Evolutionary conservation across 2,888 invertebrate species (phyloP).

Genomic region (Nemotelus pantherinus): DNA sequence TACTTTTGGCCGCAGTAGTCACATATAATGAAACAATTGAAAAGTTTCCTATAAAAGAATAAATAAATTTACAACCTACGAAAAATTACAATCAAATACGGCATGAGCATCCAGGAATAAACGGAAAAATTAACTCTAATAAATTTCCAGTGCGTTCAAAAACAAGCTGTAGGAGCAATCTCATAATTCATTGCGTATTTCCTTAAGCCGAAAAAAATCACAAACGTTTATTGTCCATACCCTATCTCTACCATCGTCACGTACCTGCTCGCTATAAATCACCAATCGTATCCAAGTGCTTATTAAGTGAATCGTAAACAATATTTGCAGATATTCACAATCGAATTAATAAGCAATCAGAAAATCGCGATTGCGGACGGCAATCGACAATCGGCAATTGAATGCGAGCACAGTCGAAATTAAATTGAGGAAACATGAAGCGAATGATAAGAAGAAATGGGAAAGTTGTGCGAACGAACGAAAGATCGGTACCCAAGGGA

Average conservation of each 20-base stretch:
- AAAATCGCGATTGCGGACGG: slow-evolving; percentile 22
- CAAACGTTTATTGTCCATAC: neutral
- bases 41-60: no score
- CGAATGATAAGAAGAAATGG: slow-evolving; percentile 43
- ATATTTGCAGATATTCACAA: slow-evolving; percentile 35
- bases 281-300: slow-evolving; percentile 17
- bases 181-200: no score
- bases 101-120: no score
- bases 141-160: no score
- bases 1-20: no score
- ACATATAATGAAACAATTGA: no score
- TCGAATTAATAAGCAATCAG: slow-evolving; percentile 35
- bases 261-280: slow-evolving; percentile 20
- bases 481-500: slow-evolving; percentile 39
- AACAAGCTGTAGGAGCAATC: no score
- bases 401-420: slow-evolving; percentile 22
- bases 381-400: slow-evolving; percentile 7
- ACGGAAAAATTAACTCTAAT: no score
- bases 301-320: slow-evolving; percentile 40
- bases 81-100: no score
- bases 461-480: slow-evolving; percentile 29
- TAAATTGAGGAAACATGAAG: slow-evolving; percentile 44
- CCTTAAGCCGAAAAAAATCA: no score
- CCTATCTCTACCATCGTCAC: slow-evolving; percentile 30
- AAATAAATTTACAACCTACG: no score